Evolutionary conservation across 2,113 vertebrate species (phyloP).

Genomic region (Xiphias gladius): DNA sequence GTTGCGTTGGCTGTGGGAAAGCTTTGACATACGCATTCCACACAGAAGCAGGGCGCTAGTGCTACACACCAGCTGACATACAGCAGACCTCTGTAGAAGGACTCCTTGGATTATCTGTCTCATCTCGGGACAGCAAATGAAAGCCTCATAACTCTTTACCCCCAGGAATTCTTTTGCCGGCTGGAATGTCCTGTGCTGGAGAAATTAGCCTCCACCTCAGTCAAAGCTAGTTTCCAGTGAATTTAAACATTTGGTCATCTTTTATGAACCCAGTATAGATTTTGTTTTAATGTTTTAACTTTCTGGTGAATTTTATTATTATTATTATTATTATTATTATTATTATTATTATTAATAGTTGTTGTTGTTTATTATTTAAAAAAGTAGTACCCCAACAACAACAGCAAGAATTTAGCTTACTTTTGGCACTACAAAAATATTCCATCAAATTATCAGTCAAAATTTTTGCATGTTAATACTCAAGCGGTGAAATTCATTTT

Average conservation of each 20-base stretch:
- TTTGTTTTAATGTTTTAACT: not conserved
- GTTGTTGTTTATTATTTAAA: too few species aligned
- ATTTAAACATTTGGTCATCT: not conserved
- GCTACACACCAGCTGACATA: constrained; percentile 17
- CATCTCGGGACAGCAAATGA: constrained; percentile 8
- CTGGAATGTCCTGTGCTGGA: not conserved
- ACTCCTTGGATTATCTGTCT: constrained; percentile 39
- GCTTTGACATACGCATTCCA: not conserved
- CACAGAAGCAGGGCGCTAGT: not conserved
- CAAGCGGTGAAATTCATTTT: not conserved
- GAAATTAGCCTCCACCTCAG: not conserved
- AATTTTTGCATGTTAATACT: not conserved
- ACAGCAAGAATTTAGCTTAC: not conserved
- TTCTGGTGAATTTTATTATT: not conserved
- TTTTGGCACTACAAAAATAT: not conserved
- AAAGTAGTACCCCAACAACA: not conserved
- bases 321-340: not conserved
- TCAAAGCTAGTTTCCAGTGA: not conserved
- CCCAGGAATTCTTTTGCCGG: not conserved
- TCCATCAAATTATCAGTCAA: not conserved
- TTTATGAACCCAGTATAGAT: not conserved
- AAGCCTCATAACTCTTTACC: constrained; percentile 16
- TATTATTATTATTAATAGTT: too few species aligned
- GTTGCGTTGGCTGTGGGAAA: constrained; percentile 10
- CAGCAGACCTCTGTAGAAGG: constrained; percentile 30